These are phyloP conservation scores for Megalops atlanticus DNA, from an alignment of 2,113 vertebrate species.

Conservation along the genomic window DNA sequence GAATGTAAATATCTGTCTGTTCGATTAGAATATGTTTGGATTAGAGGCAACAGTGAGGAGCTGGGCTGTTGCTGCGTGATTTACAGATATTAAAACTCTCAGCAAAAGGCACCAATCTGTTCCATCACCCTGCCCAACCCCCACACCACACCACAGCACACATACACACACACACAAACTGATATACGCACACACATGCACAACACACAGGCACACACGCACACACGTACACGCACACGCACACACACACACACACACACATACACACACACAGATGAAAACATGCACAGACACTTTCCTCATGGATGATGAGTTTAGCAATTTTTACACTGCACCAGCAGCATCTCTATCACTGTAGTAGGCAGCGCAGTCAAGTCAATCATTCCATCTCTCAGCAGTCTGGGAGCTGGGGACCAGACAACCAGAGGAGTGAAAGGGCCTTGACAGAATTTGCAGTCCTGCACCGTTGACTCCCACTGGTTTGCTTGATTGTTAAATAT, in stretches of 20 bases:
- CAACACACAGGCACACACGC: not conserved
- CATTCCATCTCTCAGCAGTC: no score
- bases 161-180: not conserved
- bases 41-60: constrained; percentile 12
- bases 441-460: no score
- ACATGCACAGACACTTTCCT: not conserved
- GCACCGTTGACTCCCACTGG: no score
- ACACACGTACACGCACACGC: not conserved
- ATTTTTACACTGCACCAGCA: no score
- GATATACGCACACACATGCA: not conserved
- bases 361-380: no score
- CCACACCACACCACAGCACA: not conserved
- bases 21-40: constrained; percentile 19
- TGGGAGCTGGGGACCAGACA: no score
- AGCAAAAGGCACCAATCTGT: no score
- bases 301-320: no score
- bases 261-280: no score
- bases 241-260: not conserved
- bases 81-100: no score
- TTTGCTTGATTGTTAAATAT: no score
- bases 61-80: not conserved
- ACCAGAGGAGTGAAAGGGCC: not conserved
- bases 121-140: not conserved
- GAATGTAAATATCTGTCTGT: constrained; percentile 12
- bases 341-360: no score